These are phyloP conservation scores for Chaetorhynchus papuensis DNA, from an alignment of 2,113 vertebrate species.

Conservation along the genomic window DNA sequence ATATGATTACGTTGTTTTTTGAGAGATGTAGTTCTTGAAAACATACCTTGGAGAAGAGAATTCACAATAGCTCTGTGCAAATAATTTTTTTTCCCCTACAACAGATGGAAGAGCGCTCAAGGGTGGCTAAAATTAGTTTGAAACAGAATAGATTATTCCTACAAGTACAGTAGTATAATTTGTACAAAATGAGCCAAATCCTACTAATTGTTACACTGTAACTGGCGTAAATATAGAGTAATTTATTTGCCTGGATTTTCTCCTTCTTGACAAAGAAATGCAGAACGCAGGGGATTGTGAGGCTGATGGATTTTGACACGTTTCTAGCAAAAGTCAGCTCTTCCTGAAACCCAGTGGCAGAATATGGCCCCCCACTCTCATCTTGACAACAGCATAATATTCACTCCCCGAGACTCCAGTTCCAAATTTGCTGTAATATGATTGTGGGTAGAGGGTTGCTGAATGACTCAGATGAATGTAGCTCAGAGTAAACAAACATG, in stretches of 20 bases:
- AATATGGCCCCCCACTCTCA: not conserved
- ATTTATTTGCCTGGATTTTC: not conserved
- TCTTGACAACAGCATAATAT: not conserved
- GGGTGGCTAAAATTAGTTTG: slow-evolving; percentile 52
- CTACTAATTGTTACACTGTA: slow-evolving; percentile 7
- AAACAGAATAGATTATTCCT: slow-evolving; percentile 48
- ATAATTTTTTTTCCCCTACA: not conserved
- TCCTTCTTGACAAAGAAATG: not conserved
- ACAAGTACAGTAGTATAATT: slow-evolving; percentile 37
- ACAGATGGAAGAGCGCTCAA: slow-evolving; percentile 50
- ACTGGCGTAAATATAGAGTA: slow-evolving; percentile 38
- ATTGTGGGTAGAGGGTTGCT: slow-evolving; percentile 52
- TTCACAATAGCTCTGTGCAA: slow-evolving; percentile 35
- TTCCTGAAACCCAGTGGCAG: not conserved
- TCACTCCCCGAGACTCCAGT: not conserved
- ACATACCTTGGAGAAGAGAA: slow-evolving; percentile 29
- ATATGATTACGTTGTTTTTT: not conserved
- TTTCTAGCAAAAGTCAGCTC: not conserved
- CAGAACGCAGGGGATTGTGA: not conserved
- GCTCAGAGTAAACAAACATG: slow-evolving; percentile 68
- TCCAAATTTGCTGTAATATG: slow-evolving; percentile 45
- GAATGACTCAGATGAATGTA: slow-evolving; percentile 66
- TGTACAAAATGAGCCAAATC: slow-evolving; percentile 5
- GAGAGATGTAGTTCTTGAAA: not conserved
- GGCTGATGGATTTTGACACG: not conserved